A percentile compares a stretch with the other conserved stretches of the same genome.
phyloP scores from a whole-genome alignment of 2,888 invertebrate genomes.

The Agrotis clavis region DNA sequence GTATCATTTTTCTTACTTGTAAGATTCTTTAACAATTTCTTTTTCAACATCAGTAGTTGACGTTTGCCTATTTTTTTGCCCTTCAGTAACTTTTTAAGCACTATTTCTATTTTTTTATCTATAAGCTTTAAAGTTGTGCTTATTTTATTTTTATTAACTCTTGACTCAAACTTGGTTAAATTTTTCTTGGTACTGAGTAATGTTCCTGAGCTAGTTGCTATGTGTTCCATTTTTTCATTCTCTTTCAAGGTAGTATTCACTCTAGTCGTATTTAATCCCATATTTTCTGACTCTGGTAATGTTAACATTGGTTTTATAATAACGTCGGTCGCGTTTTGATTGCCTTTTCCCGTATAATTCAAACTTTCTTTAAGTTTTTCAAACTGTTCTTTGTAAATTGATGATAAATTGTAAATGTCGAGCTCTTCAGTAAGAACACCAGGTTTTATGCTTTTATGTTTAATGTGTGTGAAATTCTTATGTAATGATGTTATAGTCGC shows the following conservation, averaged over 20 bases:
- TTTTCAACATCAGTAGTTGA: constrained; percentile 23
- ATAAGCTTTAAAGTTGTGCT: constrained; percentile 4
- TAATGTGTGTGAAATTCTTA: constrained; percentile 15
- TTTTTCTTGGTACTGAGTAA: not conserved
- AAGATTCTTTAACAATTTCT: constrained; percentile 13
- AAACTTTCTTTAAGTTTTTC: constrained; percentile 8
- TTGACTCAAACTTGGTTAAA: not conserved
- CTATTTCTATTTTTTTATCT: not conserved
- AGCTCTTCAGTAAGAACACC: constrained; percentile 25
- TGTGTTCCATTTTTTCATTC: not conserved
- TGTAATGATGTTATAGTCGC: not conserved
- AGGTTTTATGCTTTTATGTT: constrained; percentile 41
- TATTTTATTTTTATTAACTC: constrained; percentile 3
- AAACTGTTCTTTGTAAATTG: constrained; percentile 24
- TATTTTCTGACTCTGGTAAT: not conserved
- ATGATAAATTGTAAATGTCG: constrained; percentile 17
- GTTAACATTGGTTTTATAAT: constrained; percentile 7
- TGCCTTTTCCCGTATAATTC: constrained; percentile 20
- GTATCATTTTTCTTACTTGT: constrained; percentile 4
- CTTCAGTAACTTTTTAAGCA: constrained; percentile 19
- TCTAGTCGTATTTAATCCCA: not conserved
- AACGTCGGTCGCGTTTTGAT: constrained; percentile 15
- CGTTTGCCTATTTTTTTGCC: constrained; percentile 26
- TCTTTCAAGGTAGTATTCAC: constrained; percentile 6
- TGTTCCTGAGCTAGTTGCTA: not conserved